Percentiles rank a stretch among this genome's conserved stretches.
phyloP scores from a whole-genome alignment of 2,888 invertebrate species.

The Plebejus anna region DNA sequence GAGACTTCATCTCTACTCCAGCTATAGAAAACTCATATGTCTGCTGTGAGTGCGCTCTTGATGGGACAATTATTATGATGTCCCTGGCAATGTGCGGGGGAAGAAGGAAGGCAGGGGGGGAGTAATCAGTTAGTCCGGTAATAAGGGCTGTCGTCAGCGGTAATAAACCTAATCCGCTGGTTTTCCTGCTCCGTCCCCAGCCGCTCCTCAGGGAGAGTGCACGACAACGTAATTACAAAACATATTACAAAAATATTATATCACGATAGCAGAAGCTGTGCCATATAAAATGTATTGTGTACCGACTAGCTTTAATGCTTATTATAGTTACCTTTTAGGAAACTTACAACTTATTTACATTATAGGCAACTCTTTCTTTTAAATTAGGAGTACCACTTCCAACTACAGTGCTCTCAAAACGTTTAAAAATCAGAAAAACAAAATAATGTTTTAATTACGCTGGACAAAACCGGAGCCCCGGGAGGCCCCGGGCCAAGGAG shows the following conservation, averaged over 20 bases:
- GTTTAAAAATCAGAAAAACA: neutral
- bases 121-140: slow-evolving; percentile 3
- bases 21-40: neutral
- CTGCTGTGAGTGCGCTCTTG: neutral
- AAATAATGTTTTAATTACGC: neutral
- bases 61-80: neutral
- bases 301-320: neutral
- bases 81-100: neutral
- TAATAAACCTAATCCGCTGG: slow-evolving; percentile 5
- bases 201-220: neutral
- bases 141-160: slow-evolving; percentile 9
- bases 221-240: neutral
- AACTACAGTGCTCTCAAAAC: neutral
- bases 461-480: neutral
- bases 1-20: neutral
- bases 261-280: neutral
- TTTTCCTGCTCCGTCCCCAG: neutral
- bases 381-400: neutral
- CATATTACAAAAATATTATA: neutral
- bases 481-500: neutral
- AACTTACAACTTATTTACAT: neutral
- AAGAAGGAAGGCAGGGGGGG: neutral
- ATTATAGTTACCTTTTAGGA: neutral
- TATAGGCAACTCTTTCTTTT: neutral
- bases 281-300: neutral